Conservation (phyloP, 2,797 vertebrate species). For the Hoplostethus mediterraneus region DNA sequence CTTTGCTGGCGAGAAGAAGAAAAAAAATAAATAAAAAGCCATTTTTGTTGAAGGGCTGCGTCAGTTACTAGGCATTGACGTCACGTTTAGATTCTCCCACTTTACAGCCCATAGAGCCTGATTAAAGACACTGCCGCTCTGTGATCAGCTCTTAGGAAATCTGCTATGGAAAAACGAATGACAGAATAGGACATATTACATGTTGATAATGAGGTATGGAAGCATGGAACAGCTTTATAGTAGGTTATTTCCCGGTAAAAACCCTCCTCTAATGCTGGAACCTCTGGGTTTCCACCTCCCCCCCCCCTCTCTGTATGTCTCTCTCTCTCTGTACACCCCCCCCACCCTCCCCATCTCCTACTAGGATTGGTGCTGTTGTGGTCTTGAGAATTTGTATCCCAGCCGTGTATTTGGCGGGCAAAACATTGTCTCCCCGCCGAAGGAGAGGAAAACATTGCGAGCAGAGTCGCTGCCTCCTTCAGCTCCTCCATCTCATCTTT, state of each 20-base stretch:
- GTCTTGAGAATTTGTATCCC: slow-evolving; percentile 82
- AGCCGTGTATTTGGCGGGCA: slow-evolving; percentile 87
- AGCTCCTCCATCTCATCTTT: slow-evolving; percentile 80
- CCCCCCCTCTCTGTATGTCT: not conserved
- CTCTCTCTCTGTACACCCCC: too few species aligned
- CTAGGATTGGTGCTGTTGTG: slow-evolving; percentile 79
- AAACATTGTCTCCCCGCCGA: slow-evolving; percentile 82
- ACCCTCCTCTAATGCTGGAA: slow-evolving; percentile 56
- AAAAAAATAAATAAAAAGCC: slow-evolving; percentile 73
- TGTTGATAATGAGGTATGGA: slow-evolving; percentile 45
- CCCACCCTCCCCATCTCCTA: slow-evolving; percentile 6
- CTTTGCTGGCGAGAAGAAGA: slow-evolving; percentile 81
- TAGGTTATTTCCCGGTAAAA: slow-evolving; percentile 64
- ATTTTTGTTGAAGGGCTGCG: slow-evolving; percentile 90
- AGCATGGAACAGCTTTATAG: slow-evolving; percentile 46
- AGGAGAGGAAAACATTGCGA: slow-evolving; percentile 86
- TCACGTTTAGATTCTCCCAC: slow-evolving; percentile 99
- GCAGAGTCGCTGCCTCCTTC: slow-evolving; percentile 53
- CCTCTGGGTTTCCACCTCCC: slow-evolving; percentile 59
- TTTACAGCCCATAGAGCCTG: slow-evolving; percentile 93
- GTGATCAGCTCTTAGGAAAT: slow-evolving; percentile 65
- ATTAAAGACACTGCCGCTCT: slow-evolving; percentile 88
- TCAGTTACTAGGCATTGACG: slow-evolving; percentile 99
- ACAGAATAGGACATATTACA: slow-evolving; percentile 53
- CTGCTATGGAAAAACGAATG: slow-evolving; percentile 50